Evolutionary conservation across 2,113 vertebrate genomes (phyloP), one percentile per base, ranked within the genome.

Genomic region (Coracopsis vasa): DNA sequence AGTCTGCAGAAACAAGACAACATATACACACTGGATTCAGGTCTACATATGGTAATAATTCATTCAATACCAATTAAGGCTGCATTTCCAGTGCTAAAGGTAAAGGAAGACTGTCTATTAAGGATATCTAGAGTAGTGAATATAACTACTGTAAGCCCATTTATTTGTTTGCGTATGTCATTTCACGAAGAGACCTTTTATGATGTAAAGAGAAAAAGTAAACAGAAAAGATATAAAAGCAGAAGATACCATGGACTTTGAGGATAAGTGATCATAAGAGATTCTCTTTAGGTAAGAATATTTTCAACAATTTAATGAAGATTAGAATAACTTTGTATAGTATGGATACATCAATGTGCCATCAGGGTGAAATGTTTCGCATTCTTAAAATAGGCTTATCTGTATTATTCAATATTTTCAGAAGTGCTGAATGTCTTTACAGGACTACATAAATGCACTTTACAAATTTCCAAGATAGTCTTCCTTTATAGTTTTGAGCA

Each of bases 1-100:
- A 99, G 97, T 99, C 99, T 99, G 99, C 96, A 99, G 99, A 99
- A 98, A 99, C 98, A 99, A 99, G 98, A 99, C 97, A 98, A 98
- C 98, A 99, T 97, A 99, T 95, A 98, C 95, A 99, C 98, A 98
- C 98, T 98, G 97, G 97, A 98, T 98, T 98, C 95, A 97, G 92
- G 91, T 95, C 95, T 44, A 48, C 71, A 53, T 53, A 79, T 6
- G 95, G 90, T 90, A 56, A 88, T 15, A 91, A 97, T 95, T 96
- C 93, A 96, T 89, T 91, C 86, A 94, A 91, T 91, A 97, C 87
- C 95, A 90, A 94, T 56, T 97, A 69, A 96, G 94, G 86, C 25
- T 96, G 82, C 53, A 48, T 92, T 96, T 81, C 77, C 94, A 94
- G 88, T 48, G 88, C 88, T 87, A 96, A 85, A 93, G 35, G 86